Evolutionary conservation across 1,140 invertebrate genomes (phyloP), one percentile per base, ranked within the genome.

Genomic region (Brachystomella parvula): DNA sequence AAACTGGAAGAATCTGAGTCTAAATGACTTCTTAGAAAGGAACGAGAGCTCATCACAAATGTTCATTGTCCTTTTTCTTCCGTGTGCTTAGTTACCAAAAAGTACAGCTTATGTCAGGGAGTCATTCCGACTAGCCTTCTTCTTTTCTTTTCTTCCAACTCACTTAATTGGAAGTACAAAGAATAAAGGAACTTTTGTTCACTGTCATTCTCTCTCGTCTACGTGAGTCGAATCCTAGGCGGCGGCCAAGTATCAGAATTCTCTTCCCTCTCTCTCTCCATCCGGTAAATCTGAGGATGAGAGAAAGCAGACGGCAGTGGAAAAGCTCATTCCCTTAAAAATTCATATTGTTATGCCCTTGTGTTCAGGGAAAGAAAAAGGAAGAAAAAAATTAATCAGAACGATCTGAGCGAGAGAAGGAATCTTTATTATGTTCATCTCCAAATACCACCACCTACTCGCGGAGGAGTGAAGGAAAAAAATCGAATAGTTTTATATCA

Each of bases 151-250:
- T 24, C 28, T 59, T 30, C 28, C 19, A 39, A 33, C n/a, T 59
- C 57, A 47, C 61, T 67, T 63, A 67, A 63, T 63, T 67, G 66
- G 65, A 67, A 67, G 65, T 47, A 62, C 60, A 67, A 67, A 67
- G 66, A 67, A 63, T 58, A 62, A 63, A 63, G 60, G 66, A 63
- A 63, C 47, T 63, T 61, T 26, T 58, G 12, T 35, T 61, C 31
- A 58, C 61, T 63, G 66, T 67, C 66, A 67, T 63, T 63, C 66
- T 44, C 21, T 1, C 30, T 21, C 44, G 35, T 47, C 49, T 26
- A 68, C 66, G 62, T 68, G 66, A 64, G 62, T 3, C 33, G 63
- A 68, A 68, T 68, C 56, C 56, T 12, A 24, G 21, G 6, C 24
- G 21, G 6, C 24, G 49, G 49, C 49, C 49, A 53, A n/a, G n/a